Evolutionary conservation across 2,113 vertebrate genomes (phyloP).

Genomic region (Ailuropoda melanoleuca): DNA sequence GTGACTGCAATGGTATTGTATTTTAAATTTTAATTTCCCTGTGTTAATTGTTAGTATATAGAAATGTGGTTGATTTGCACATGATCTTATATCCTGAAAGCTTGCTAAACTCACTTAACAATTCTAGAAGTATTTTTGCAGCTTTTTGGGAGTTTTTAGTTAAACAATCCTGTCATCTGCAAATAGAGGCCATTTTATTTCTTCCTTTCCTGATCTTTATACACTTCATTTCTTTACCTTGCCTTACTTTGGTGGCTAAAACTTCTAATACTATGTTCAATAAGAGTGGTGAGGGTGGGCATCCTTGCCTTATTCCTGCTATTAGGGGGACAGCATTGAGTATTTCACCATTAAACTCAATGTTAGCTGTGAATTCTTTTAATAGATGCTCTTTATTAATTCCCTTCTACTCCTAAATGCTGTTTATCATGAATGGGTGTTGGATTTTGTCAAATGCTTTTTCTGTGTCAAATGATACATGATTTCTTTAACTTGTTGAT

Average conservation of each 20-base stretch:
- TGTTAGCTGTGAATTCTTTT: background rate
- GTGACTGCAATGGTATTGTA: background rate
- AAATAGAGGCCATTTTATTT: background rate
- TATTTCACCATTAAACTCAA: background rate
- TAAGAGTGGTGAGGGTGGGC: background rate
- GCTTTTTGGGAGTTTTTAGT: background rate
- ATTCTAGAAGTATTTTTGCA: background rate
- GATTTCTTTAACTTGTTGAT: background rate
- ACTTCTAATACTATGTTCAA: background rate
- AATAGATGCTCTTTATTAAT: background rate
- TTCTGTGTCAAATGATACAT: background rate
- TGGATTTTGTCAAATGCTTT: background rate
- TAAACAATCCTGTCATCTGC: background rate
- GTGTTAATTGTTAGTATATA: background rate
- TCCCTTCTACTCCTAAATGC: background rate
- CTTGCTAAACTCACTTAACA: background rate
- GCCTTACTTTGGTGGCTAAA: background rate
- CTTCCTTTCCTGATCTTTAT: background rate
- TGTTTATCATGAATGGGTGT: background rate
- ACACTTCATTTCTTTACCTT: background rate
- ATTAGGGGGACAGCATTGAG: background rate
- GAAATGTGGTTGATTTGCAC: background rate
- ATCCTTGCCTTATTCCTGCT: background rate
- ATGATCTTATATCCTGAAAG: background rate
- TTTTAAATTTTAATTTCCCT: background rate